Base-by-base conservation (phyloP, 2,888 invertebrate species). In the Sturmia bella region DNA sequence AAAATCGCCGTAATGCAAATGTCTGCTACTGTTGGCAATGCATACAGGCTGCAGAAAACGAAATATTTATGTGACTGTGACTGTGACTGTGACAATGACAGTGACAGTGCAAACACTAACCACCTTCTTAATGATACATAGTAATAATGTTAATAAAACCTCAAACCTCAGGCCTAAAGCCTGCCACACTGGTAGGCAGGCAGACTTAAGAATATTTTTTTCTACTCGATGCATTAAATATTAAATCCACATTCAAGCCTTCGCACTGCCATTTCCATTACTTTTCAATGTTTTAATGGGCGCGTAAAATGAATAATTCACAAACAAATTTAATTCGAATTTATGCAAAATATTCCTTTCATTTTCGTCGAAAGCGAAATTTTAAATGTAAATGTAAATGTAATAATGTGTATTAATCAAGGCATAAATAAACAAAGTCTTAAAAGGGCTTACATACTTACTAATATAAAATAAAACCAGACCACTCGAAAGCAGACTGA, bases 261-360 rank as follows among this genome's bases (percentile, higher is more conserved):
- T 12, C 11, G 45, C 24, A 73, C 13, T 27, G 54, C 41, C 61
- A 61, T 48, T 41, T 61, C 17, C 21, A 50, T 50, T 12, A 59
- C 39, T 64, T 70, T 32, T 5, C 32, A 78, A 54, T 57, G 70
- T 78, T 57, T 57, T 57, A 50, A 50, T 52, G 27, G 24, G 27
- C 15, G 48, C 70, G 77, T 77, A 54, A n/a, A 56, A 15, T 61
- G 45, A 61, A 69, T n/a, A n/a, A n/a, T 63, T 41, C n/a, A 32
- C 5, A 13, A 76, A 48, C 19, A 48, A 9, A 61, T 17, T 45
- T 39, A 32, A 32, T 48, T 24, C n/a, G 66, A 59, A 45, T 73
- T 59, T 57, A 75, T 75, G 74, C 74, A 75, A 56, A 61, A 45
- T n/a, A n/a, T n/a, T n/a, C n/a, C 1, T 19, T 50, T 52, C 52